Base-by-base conservation (phyloP, 2,113 vertebrate genomes). In the Laticauda colubrina region DNA sequence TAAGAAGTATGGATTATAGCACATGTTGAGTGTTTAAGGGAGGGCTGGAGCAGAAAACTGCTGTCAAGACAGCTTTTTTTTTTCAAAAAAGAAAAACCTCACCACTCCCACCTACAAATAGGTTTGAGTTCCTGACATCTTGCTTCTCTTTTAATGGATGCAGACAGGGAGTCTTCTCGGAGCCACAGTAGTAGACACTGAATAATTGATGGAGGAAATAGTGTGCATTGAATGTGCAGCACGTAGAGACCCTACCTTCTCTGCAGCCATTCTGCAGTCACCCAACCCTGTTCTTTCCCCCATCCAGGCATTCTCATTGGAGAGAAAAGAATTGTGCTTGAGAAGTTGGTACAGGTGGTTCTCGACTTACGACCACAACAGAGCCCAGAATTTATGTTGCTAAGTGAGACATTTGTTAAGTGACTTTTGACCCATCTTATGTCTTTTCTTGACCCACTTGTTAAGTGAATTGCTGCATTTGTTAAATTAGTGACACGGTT, bases 191-290 rank as follows among this genome's bases (percentile, higher is more conserved):
- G 91, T 64, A 86, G 1, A 57, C 89, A 88, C 11, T 92, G 48
- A 90, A 5, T 69, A 91, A 91, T 87, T 89, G 88, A 87, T 87
- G 21, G 93, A 93, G 81, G 45, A 43, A 81, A 81, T 81, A 43
- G 34, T 81, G 18, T 43, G 75, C 75, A 81, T 20, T 81, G 18
- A 43, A 81, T 81, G 34, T 43, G 34, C 34, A 81, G 75, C 75
- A 81, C 18, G 34, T 81, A 43, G 34, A 81, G 92, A n/a, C 85
- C 45, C 48, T 26, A 20, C 34, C 75, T 81, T 9, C 18, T 81
- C 20, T 21, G 75, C 75, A 48, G 85, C 85, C 85, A 51, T 51
- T 48, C 45, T 87, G 85, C 11, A 26, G 43, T 5, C 2, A 51
- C 12, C 48, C 45, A 24, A 53, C 23, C 24, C 24, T 87, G 24